Conservation (phyloP, 1,140 invertebrate species). For the Saccostrea glomerata region DNA sequence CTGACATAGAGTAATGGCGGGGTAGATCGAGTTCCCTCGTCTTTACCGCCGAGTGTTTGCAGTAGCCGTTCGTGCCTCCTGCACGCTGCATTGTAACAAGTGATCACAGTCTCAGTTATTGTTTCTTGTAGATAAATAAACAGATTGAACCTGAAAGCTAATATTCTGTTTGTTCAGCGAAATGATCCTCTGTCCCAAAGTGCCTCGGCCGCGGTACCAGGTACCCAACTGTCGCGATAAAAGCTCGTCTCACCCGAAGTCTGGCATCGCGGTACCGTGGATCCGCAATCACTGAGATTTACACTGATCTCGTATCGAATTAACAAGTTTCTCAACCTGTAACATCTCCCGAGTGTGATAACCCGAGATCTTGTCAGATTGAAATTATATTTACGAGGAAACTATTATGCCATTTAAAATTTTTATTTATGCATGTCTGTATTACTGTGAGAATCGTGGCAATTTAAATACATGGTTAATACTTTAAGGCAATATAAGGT, state of each 20-base stretch:
- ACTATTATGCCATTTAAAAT: constrained; percentile 20
- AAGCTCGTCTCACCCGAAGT: not conserved
- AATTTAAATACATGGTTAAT: not conserved
- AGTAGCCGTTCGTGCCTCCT: not conserved
- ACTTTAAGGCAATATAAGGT: not conserved
- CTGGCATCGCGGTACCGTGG: not conserved
- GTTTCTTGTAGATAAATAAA: constrained; percentile 29
- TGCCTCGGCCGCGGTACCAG: not conserved
- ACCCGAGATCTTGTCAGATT: constrained; percentile 11
- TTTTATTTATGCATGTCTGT: constrained; percentile 21
- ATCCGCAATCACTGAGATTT: not conserved
- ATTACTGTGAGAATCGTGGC: not conserved
- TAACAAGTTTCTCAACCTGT: constrained; percentile 28
- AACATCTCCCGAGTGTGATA: not conserved
- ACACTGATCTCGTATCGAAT: constrained; percentile 2
- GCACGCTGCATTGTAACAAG: not conserved
- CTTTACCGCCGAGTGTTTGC: not conserved
- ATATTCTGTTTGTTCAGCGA: constrained; percentile 22
- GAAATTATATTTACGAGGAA: not conserved
- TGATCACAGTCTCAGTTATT: not conserved
- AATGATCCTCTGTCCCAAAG: not conserved
- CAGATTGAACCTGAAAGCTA: constrained; percentile 21
- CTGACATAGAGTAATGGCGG: constrained; percentile 3
- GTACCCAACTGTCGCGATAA: constrained; percentile 6
- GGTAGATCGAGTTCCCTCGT: not conserved